Evolutionary conservation across 2,797 vertebrate genomes (phyloP).

Genomic region (Spinibarbus caldwelli): DNA sequence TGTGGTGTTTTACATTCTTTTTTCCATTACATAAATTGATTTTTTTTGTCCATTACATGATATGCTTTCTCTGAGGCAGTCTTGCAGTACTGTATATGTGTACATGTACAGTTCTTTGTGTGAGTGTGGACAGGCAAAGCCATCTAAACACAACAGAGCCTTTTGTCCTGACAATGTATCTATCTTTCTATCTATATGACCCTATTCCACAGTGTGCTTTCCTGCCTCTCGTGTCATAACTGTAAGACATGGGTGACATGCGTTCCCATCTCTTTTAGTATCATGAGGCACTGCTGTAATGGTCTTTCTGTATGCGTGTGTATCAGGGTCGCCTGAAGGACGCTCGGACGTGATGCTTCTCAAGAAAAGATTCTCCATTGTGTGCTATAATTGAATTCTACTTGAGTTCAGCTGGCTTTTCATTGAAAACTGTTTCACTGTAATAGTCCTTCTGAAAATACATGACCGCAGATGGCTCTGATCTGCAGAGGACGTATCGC

Average conservation of each 20-base stretch:
- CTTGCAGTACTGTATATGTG: slow-evolving; percentile 5
- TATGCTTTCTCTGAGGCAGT: neutral
- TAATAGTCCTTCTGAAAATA: slow-evolving; percentile 24
- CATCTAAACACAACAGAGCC: slow-evolving; percentile 27
- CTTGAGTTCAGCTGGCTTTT: slow-evolving; percentile 35
- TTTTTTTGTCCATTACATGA: neutral
- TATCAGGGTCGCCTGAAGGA: slow-evolving; percentile 41
- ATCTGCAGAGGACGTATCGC: slow-evolving; percentile 7
- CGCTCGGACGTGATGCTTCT: slow-evolving; percentile 13
- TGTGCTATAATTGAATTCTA: slow-evolving; percentile 43
- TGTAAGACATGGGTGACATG: slow-evolving; percentile 47
- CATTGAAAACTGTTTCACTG: neutral
- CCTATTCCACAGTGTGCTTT: slow-evolving; percentile 2
- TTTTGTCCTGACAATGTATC: slow-evolving; percentile 32
- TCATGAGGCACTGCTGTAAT: slow-evolving; percentile 44
- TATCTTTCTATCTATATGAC: too few relatives aligned
- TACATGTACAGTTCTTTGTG: slow-evolving; percentile 15
- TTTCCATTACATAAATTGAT: neutral
- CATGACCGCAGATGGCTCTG: neutral
- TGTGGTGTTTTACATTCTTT: neutral
- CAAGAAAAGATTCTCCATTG: slow-evolving; percentile 46
- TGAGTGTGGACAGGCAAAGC: neutral
- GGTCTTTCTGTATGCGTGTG: slow-evolving; percentile 35
- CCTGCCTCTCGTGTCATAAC: slow-evolving; percentile 34
- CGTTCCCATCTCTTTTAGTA: slow-evolving; percentile 35